Conservation (phyloP, 2,797 vertebrate species). For the Muraenolepis orangiensis region DNA sequence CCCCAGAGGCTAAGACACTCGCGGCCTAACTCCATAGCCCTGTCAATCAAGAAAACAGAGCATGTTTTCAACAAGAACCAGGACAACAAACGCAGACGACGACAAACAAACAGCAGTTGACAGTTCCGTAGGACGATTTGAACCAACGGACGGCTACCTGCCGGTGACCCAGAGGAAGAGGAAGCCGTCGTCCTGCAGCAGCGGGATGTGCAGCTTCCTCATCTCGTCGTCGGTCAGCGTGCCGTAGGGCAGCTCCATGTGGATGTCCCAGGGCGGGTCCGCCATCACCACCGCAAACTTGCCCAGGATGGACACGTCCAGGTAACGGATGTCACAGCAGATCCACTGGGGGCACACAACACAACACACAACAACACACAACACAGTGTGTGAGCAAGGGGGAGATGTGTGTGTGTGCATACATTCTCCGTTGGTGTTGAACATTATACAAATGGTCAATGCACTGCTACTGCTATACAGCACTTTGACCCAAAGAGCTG, state of each 20-base stretch:
- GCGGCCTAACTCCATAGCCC: slow-evolving; percentile 91
- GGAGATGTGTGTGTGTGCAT: background rate
- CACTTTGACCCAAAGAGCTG: too few species aligned
- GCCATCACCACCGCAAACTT: slow-evolving; percentile 97
- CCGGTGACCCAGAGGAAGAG: slow-evolving; percentile 96
- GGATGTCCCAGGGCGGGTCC: slow-evolving; percentile 95
- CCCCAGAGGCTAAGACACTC: slow-evolving; percentile 94
- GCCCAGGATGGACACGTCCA: slow-evolving; percentile 92
- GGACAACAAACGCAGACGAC: background rate
- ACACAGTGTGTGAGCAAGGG: background rate
- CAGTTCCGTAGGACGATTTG: too few species aligned
- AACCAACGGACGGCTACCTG: slow-evolving; percentile 78
- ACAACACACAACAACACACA: too few species aligned
- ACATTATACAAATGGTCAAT: too few species aligned
- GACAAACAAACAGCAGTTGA: background rate
- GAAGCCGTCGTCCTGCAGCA: slow-evolving; percentile 92
- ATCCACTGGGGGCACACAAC: slow-evolving; percentile 70
- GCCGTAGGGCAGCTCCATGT: slow-evolving; percentile 95
- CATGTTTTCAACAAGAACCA: background rate
- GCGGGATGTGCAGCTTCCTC: slow-evolving; percentile 91
- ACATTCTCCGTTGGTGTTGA: too few species aligned
- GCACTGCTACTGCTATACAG: too few species aligned
- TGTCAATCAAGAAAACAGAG: slow-evolving; percentile 41
- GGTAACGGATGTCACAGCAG: slow-evolving; percentile 90
- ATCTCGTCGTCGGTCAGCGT: slow-evolving; percentile 94